Evolutionary conservation across 2,888 invertebrate species (phyloP), one percentile per base, ranked within the genome.

Genomic region (Galerucella pusilla): DNA sequence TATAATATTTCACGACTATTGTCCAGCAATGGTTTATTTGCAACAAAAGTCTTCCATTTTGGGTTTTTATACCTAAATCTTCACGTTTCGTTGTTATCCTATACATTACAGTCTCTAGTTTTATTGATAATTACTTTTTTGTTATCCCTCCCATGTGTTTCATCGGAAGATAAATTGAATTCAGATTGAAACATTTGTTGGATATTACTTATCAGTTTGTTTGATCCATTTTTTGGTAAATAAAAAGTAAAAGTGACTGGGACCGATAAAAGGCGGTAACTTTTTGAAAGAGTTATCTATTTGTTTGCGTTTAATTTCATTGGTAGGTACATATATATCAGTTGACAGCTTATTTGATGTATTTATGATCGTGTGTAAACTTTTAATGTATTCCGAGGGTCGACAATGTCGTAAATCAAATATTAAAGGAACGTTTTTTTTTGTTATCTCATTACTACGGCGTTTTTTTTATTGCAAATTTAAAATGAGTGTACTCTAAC

Each of bases 251-350:
- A 28, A 35, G 63, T 16, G n/a, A 16, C 63, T 9, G 14, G 16
- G 14, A 63, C 42, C 35, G n/a, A 14, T 16, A 14, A 63, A 42
- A 63, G 63, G 63, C 63, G 63, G 63, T 63, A 7, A 35, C 63
- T 42, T 63, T 63, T 35, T 7, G n/a, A 63, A 14, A n/a, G 52
- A 49, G 11, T 63, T 63, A 42, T 63, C 45, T 14, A 16, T 35
- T n/a, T 63, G n/a, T 63, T 63, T 63, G 42, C 63, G 42, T 63
- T 63, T 42, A 42, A 63, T 63, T 42, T 63, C 35, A 63, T 63
- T 63, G 63, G 63, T 42, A 42, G 35, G 35, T 9, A 42, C 7
- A 42, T 63, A 42, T 63, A 42, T 35, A 63, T 16, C 42, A 42
- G n/a, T 63, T 63, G 63, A 63, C 63, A 63, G 63, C 28, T 14